Percentiles rank a stretch among this genome's conserved stretches.
These are phyloP conservation scores for Epinephelus coioides DNA, from an alignment of 2,797 vertebrate genomes.

Conservation along the genomic window DNA sequence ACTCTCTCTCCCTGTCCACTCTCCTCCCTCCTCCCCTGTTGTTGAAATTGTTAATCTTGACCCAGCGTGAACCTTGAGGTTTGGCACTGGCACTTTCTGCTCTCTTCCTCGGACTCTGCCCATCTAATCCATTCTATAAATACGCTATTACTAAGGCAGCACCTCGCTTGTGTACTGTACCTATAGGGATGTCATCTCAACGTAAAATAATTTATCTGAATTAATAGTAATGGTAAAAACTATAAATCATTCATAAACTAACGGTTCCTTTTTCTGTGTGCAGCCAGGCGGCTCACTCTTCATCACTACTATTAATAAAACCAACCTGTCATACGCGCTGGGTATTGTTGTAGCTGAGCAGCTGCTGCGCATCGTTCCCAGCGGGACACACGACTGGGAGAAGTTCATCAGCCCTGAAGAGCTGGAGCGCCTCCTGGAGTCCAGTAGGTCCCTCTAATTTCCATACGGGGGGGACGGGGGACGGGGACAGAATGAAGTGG, in stretches of 20 bases:
- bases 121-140: slow-evolving; percentile 51
- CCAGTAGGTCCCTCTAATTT: slow-evolving; percentile 85
- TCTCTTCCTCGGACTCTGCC: not conserved
- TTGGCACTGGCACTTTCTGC: slow-evolving; percentile 4
- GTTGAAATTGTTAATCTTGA: slow-evolving; percentile 21
- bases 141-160: slow-evolving; percentile 8
- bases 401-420: slow-evolving; percentile 95
- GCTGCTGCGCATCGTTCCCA: slow-evolving; percentile 91
- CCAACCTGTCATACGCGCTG: slow-evolving; percentile 92
- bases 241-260: not conserved
- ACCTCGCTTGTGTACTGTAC: not conserved
- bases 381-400: slow-evolving; percentile 96
- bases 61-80: slow-evolving; percentile 15
- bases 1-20: not conserved
- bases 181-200: not conserved
- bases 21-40: not conserved
- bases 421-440: slow-evolving; percentile 91
- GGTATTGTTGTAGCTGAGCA: slow-evolving; percentile 92
- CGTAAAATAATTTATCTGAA: not conserved
- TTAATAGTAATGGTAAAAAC: not conserved
- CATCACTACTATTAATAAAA: slow-evolving; percentile 96
- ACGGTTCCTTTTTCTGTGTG: slow-evolving; percentile 16
- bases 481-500: too few species aligned
- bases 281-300: slow-evolving; percentile 95
- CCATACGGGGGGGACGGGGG: not conserved